Evolutionary conservation across 1,140 invertebrate genomes (phyloP).

Genomic region (Caenorhabditis latens): DNA sequence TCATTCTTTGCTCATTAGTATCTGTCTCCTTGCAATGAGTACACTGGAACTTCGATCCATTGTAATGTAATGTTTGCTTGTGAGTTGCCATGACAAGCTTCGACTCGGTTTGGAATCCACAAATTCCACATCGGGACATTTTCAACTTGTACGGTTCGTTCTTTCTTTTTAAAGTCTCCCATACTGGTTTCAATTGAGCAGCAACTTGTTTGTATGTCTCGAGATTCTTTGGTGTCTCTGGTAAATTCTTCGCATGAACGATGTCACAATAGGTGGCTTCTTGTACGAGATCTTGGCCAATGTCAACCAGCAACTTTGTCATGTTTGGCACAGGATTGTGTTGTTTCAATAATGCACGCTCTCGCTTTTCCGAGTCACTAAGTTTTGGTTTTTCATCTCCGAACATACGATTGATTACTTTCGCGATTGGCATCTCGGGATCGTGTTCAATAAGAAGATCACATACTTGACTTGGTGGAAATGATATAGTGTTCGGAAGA

Average conservation of each 20-base stretch:
- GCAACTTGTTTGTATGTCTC: slow-evolving; percentile 78
- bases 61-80: slow-evolving; percentile 70
- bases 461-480: slow-evolving; percentile 76
- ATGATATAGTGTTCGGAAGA: slow-evolving; percentile 76
- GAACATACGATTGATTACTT: slow-evolving; percentile 72
- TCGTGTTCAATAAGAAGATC: slow-evolving; percentile 77
- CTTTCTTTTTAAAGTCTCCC: slow-evolving; percentile 74
- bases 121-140: slow-evolving; percentile 68
- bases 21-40: slow-evolving; percentile 74
- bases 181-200: slow-evolving; percentile 75
- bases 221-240: slow-evolving; percentile 76
- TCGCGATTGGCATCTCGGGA: slow-evolving; percentile 57
- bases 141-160: slow-evolving; percentile 74
- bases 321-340: slow-evolving; percentile 73
- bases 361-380: slow-evolving; percentile 71
- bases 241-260: slow-evolving; percentile 76
- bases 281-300: slow-evolving; percentile 77
- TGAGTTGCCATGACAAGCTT: slow-evolving; percentile 68
- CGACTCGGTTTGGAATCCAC: slow-evolving; percentile 74
- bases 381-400: slow-evolving; percentile 73
- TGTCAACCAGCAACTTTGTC: slow-evolving; percentile 75
- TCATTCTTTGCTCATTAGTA: slow-evolving; percentile 75
- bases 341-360: slow-evolving; percentile 68
- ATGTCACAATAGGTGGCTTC: slow-evolving; percentile 77
- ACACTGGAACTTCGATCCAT: slow-evolving; percentile 71